A percentile compares a stretch with the other conserved stretches of the same genome.
phyloP scores from a whole-genome alignment of 2,113 vertebrate species.

The Gobio gobio region DNA sequence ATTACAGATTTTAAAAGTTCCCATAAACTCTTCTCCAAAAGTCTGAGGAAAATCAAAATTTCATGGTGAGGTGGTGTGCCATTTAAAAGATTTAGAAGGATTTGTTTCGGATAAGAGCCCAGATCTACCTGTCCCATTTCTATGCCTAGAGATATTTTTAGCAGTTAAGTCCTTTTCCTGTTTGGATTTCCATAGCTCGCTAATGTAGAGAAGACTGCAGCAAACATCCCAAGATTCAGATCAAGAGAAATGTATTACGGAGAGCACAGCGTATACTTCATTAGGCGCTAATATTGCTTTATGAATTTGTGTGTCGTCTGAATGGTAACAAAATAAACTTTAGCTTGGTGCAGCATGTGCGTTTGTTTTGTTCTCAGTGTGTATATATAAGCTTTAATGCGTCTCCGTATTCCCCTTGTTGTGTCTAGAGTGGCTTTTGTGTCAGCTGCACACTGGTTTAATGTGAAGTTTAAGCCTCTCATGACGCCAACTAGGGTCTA shows the following conservation, averaged over 20 bases:
- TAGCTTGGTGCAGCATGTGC: neutral
- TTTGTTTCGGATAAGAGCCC: conserved; percentile 55
- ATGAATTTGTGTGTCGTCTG: conserved; percentile 28
- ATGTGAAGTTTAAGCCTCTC: conserved; percentile 66
- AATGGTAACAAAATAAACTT: conserved; percentile 17
- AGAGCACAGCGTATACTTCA: conserved; percentile 1
- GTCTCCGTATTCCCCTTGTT: conserved; percentile 43
- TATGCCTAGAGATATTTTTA: conserved; percentile 69
- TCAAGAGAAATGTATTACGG: neutral
- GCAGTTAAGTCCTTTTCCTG: conserved; percentile 64
- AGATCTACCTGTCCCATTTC: conserved; percentile 70
- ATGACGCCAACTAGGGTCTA: conserved; percentile 69
- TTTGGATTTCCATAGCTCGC: conserved; percentile 52
- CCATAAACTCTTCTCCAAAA: neutral
- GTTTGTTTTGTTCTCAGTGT: conserved; percentile 33
- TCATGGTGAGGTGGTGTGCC: conserved; percentile 7
- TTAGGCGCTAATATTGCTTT: conserved; percentile 16
- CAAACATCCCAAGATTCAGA: conserved; percentile 23
- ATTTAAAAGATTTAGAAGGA: conserved; percentile 44
- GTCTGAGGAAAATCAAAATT: conserved; percentile 29
- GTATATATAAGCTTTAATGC: conserved; percentile 31
- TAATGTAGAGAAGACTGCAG: conserved; percentile 15
- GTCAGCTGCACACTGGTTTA: conserved; percentile 76
- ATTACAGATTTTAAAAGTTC: conserved; percentile 8
- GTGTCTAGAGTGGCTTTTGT: conserved; percentile 70